phyloP scores from a whole-genome alignment of 92 coral and sea anemone species.

The Epizoanthus ramosus region DNA sequence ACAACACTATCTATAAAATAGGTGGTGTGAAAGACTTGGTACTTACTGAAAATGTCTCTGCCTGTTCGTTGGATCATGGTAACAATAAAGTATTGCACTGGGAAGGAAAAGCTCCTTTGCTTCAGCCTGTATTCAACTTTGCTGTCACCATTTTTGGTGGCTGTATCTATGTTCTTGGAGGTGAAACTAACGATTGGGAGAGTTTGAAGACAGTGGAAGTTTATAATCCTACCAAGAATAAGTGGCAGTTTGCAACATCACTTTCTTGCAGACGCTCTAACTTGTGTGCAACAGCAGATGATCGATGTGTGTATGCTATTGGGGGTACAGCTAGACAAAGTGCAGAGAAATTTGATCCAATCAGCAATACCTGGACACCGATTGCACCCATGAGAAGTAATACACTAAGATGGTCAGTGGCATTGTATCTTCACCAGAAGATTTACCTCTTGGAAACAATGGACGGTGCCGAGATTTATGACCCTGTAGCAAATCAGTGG shows the following conservation, averaged over 20 bases:
- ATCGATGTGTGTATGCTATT: conserved; percentile 54
- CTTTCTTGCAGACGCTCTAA: conserved; percentile 49
- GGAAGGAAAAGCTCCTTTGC: conserved; percentile 54
- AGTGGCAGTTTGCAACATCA: conserved; percentile 61
- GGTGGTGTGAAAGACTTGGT: conserved; percentile 55
- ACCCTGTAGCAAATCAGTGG: conserved; percentile 55
- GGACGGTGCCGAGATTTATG: conserved; percentile 54
- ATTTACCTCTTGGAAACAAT: conserved; percentile 62
- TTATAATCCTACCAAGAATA: conserved; percentile 46
- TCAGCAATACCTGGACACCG: conserved; percentile 53
- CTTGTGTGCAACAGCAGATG: conserved; percentile 58
- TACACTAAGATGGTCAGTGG: not conserved
- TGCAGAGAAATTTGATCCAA: conserved; percentile 67
- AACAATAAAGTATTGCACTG: conserved; percentile 33
- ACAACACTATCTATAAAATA: conserved; percentile 59
- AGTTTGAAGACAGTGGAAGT: conserved; percentile 58
- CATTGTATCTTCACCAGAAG: conserved; percentile 44
- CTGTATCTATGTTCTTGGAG: conserved; percentile 60
- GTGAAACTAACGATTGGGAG: conserved; percentile 48
- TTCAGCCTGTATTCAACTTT: conserved; percentile 44
- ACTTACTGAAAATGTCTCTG: conserved; percentile 38
- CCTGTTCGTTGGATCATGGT: conserved; percentile 44
- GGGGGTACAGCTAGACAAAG: conserved; percentile 58
- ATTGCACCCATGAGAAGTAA: conserved; percentile 52
- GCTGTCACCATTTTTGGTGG: conserved; percentile 50